These are phyloP conservation scores for Lacanobia oleracea DNA, from an alignment of 2,888 invertebrate genomes.

Conservation along the genomic window DNA sequence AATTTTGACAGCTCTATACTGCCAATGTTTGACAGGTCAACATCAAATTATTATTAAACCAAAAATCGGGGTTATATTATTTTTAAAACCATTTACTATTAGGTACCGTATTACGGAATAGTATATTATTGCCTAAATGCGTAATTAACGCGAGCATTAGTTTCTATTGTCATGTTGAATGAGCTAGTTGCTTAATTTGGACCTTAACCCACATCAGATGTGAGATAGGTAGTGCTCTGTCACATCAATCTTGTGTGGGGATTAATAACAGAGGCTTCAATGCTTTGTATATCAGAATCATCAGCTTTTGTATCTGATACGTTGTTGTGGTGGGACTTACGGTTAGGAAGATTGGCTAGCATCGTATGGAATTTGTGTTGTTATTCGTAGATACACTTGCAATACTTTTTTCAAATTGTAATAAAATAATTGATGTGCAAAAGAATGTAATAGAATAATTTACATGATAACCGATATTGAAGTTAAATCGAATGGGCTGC, in stretches of 20 bases:
- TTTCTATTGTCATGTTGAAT: constrained; percentile 73
- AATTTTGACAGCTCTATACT: too few species aligned
- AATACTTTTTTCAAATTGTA: too few species aligned
- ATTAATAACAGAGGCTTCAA: constrained; percentile 82
- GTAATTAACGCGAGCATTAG: constrained; percentile 70
- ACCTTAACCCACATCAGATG: constrained; percentile 82
- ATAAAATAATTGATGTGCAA: too few species aligned
- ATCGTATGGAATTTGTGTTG: background rate
- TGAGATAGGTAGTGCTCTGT: constrained; percentile 74
- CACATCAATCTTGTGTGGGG: constrained; percentile 85
- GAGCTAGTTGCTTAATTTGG: constrained; percentile 61
- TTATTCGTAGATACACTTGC: too few species aligned
- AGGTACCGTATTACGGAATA: constrained; percentile 22
- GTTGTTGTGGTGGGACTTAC: constrained; percentile 75
- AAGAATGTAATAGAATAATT: too few species aligned
- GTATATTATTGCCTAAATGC: constrained; percentile 63
- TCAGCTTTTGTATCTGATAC: constrained; percentile 82
- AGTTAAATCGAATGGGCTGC: too few species aligned
- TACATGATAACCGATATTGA: too few species aligned
- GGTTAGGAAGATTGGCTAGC: constrained; percentile 28
- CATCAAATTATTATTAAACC: too few species aligned
- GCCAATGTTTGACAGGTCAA: too few species aligned
- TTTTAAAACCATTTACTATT: too few species aligned
- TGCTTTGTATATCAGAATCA: constrained; percentile 82
- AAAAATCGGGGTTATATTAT: too few species aligned